These are phyloP conservation scores for Porites rus DNA, from an alignment of 92 coral and sea anemone genomes.

Conservation along the genomic window DNA sequence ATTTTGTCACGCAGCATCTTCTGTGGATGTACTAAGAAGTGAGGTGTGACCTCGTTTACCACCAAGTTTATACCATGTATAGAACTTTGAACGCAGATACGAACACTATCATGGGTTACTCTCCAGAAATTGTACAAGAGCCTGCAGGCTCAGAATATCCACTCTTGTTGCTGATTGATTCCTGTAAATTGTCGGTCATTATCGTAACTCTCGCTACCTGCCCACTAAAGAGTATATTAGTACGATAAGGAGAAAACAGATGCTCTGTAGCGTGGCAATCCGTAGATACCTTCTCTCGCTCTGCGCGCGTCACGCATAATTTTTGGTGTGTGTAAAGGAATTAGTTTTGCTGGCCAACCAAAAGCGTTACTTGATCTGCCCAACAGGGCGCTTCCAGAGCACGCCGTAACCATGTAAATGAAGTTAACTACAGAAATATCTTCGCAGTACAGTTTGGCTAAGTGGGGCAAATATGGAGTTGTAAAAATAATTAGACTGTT, in stretches of 20 bases:
- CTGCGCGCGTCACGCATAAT: neutral
- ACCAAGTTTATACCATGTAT: neutral
- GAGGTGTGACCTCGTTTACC: neutral
- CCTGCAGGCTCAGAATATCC: neutral
- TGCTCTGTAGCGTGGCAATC: neutral
- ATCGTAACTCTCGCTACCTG: neutral
- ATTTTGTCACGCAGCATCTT: constrained; percentile 17
- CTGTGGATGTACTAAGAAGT: neutral
- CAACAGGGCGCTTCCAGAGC: neutral
- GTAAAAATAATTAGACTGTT: constrained; percentile 8
- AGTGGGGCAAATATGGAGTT: neutral
- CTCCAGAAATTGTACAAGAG: neutral
- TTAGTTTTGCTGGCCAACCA: neutral
- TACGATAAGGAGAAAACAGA: neutral
- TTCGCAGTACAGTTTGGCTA: neutral
- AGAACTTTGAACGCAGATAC: neutral
- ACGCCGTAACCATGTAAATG: neutral
- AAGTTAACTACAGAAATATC: neutral
- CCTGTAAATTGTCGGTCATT: neutral
- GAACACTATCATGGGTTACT: neutral
- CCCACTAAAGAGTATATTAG: neutral
- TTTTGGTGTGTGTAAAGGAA: neutral
- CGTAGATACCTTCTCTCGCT: neutral
- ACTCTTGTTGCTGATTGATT: no score
- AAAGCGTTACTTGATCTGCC: neutral